Conservation (phyloP, 2,113 vertebrate species). For the Castor canadensis region DNA sequence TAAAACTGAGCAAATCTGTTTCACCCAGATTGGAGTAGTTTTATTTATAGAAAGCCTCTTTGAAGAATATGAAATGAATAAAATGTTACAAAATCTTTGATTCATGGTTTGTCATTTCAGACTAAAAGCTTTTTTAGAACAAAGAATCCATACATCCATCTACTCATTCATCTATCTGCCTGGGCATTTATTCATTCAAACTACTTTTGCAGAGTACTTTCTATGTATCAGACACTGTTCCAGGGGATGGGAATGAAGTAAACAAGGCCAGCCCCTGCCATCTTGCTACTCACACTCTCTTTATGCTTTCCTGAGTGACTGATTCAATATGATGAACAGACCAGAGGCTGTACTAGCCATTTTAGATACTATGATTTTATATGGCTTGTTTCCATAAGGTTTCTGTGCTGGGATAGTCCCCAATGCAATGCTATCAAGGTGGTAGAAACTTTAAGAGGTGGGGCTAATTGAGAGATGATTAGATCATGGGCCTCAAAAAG, state of each 20-base stretch:
- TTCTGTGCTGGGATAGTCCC: not conserved
- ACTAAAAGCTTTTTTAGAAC: conserved; percentile 10
- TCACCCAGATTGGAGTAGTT: conserved; percentile 23
- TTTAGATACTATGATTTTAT: not conserved
- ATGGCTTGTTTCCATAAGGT: too few relatives aligned
- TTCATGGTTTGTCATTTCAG: not conserved
- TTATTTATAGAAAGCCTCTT: conserved; percentile 28
- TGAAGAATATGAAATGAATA: not conserved
- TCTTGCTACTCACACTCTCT: not conserved
- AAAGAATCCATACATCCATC: not conserved
- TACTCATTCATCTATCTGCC: not conserved
- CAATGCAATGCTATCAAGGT: too few relatives aligned
- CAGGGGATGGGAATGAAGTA: not conserved
- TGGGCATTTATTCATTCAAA: not conserved
- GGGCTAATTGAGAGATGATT: not conserved
- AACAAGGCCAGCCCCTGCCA: not conserved
- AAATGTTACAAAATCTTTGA: conserved; percentile 11
- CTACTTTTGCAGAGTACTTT: not conserved
- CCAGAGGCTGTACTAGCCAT: not conserved
- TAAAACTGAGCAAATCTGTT: conserved; percentile 70
- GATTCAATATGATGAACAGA: not conserved
- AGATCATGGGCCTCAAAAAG: too few relatives aligned
- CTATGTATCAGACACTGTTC: not conserved
- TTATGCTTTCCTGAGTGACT: not conserved
- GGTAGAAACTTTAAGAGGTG: not conserved